Conservation (phyloP, 2,797 vertebrate species). For the Pteropus rufus region DNA sequence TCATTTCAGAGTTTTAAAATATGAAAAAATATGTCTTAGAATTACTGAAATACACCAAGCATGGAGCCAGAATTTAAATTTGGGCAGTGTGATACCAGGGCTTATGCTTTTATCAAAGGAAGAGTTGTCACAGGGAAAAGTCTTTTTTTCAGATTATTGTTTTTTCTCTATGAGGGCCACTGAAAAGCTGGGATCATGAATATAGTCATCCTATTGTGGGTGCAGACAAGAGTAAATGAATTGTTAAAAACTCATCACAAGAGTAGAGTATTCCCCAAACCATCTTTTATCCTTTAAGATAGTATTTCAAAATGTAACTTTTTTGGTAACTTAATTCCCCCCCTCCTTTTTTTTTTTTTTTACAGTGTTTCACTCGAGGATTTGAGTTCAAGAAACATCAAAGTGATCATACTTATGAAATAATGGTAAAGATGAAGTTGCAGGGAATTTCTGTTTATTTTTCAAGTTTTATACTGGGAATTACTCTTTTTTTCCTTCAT, state of each 20-base stretch:
- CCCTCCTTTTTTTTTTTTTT: slow-evolving; percentile 72
- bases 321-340: slow-evolving; percentile 48
- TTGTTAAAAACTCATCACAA: background rate
- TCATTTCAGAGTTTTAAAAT: slow-evolving; percentile 41
- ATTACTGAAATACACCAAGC: background rate
- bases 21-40: background rate
- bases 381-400: slow-evolving; percentile 98
- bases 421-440: slow-evolving; percentile 90
- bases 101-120: background rate
- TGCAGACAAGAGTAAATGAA: background rate
- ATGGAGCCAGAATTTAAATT: background rate
- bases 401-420: slow-evolving; percentile 98
- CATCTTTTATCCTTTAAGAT: background rate
- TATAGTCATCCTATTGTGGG: background rate
- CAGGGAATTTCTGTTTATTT: background rate
- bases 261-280: background rate
- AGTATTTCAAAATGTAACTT: background rate
- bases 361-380: slow-evolving; percentile 96
- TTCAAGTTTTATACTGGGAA: background rate
- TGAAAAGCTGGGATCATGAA: background rate
- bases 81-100: background rate
- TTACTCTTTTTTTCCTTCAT: background rate
- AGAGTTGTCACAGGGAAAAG: background rate
- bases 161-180: background rate
- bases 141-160: background rate